Evolutionary conservation across 2,113 vertebrate species (phyloP).

Genomic region (Anguilla rostrata): DNA sequence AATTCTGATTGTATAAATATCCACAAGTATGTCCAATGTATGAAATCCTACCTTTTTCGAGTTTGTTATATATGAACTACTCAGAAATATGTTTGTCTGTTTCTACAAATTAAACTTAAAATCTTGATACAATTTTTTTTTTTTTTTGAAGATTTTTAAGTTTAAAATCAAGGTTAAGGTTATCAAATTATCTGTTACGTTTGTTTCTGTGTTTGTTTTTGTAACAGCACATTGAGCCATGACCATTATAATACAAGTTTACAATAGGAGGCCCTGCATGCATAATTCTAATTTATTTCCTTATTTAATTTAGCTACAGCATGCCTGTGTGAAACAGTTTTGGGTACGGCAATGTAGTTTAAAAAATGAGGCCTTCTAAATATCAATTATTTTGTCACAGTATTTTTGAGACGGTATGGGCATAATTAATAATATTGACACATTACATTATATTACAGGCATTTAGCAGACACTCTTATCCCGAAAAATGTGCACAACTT

Average conservation of each 20-base stretch:
- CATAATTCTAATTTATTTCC: background rate
- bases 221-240: background rate
- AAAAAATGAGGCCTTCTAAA: no score
- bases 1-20: background rate
- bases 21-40: background rate
- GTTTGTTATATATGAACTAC: background rate
- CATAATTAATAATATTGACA: background rate
- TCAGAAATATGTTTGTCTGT: background rate
- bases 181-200: background rate
- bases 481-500: no score
- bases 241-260: background rate
- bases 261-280: background rate
- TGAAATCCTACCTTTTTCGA: background rate
- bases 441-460: background rate
- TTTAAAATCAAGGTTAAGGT: background rate
- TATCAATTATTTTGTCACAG: no score
- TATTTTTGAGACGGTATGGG: constrained; percentile 75
- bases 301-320: background rate
- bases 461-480: no score
- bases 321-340: background rate
- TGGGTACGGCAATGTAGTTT: background rate
- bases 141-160: background rate
- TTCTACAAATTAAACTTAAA: constrained; percentile 1
- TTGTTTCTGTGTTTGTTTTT: background rate
- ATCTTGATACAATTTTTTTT: background rate